Base-by-base conservation (phyloP, 2,797 vertebrate genomes). In the Sebastes minor region DNA sequence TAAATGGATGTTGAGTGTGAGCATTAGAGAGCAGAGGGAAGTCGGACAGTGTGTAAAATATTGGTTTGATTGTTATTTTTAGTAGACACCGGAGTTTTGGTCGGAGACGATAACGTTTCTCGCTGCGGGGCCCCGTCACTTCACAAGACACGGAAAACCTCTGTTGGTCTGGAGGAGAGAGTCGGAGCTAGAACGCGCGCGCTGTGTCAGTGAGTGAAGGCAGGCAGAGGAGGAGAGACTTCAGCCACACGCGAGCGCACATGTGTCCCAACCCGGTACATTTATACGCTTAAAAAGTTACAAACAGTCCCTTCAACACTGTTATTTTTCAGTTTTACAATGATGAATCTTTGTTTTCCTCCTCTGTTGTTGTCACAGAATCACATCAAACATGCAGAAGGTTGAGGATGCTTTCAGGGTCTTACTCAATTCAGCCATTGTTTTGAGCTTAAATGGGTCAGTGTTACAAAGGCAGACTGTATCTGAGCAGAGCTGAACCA, bases 401-500 rank as follows among this genome's bases (percentile, higher is more conserved):
- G 62, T 25, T 67, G 25, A 60, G 8, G 68, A 78, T 82, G 70
- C 83, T 76, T 77, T 84, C 79, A 81, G 62, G 60, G 62, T 85
- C 75, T 46, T 3, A n/a, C 53, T 91, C 72, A 90, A 86, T 88
- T 69, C 77, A 81, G 65, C 78, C 80, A 86, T 90, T 92, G 91
- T 91, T 81, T 71, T 67, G 11, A 22, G 73, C 8, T 75, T 74
- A 93, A 92, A 88, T 91, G 82, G 90, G 91, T 93, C 92, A 92
- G 86, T 88, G 83, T 90, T 89, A 92, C 89, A 93, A 90, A 91
- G 73, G 67, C 84, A 38, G 78, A 38, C 73, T 90, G 81, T 87
- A 76, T 84, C 20, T 68, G 71, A 74, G 63, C 53, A 56, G 62
- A 82, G 66, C 81, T 81, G 75, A 71, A 59, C 35, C 56, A 46